Base-by-base conservation (phyloP, 2,113 vertebrate species). In the Corydoras maculifer region DNA sequence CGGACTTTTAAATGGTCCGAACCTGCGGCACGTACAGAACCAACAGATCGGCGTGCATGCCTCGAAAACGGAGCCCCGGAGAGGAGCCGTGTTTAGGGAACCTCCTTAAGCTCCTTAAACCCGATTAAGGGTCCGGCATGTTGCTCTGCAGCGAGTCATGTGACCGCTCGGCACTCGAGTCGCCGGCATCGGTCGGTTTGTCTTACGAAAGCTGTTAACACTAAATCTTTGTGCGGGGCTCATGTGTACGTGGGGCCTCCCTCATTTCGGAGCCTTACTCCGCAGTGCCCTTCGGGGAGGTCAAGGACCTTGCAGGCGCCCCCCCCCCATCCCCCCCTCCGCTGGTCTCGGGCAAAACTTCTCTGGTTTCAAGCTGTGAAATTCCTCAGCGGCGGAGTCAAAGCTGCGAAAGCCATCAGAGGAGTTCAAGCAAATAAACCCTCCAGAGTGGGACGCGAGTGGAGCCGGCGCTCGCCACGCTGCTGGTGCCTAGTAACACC, bases 381-480 rank as follows among this genome's bases (percentile, higher is more conserved):
- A 89, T 89, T 87, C 87, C 88, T 89, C 71, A 63, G 74, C 54
- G 77, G 77, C 83, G 82, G 75, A 82, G 82, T 75, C 80, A 85
- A 84, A 88, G 87, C 88, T 89, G 87, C 87, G 85, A 90, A 90
- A 88, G 86, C 84, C 88, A 74, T 87, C 79, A 78, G 65, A 84
- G 83, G 78, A 69, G 79, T 78, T 88, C 74, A 59, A 86, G 58
- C 86, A 87, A 88, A 88, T 86, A 88, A 90, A 87, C 84, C 84
- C 66, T 79, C 35, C 8, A 76, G 77, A 69, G 74, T 15, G 78
- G 69, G 78, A 73, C 65, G 62, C 67, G 50, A 29, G 76, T 74
- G 81, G 74, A 78, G 54, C 31, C 69, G 64, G 57, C 29, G 62
- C 79, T 73, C 49, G 49, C 7, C 49, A 9, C 49, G 49, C 18